Evolutionary conservation across 2,797 vertebrate species (phyloP).

Genomic region (Melanotaenia trifasciata): DNA sequence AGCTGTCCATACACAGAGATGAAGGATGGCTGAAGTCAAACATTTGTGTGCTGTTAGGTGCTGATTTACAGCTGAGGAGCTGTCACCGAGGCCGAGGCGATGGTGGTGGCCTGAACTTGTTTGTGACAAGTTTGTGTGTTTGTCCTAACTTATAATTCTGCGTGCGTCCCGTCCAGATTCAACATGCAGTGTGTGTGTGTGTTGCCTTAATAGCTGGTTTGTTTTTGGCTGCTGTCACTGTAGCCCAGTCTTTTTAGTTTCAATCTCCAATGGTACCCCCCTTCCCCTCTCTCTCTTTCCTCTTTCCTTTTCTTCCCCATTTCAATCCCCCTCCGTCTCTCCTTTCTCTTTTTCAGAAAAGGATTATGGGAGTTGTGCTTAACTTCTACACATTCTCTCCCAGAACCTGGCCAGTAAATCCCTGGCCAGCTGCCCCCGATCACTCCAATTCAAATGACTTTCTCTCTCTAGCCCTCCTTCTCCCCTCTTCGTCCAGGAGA

Average conservation of each 20-base stretch:
- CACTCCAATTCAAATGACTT: slow-evolving; percentile 67
- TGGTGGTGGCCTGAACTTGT: not conserved
- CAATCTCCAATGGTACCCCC: slow-evolving; percentile 29
- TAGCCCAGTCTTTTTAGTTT: slow-evolving; percentile 53
- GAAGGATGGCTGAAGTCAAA: not conserved
- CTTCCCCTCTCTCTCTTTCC: slow-evolving; percentile 4
- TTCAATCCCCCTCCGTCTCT: slow-evolving; percentile 16
- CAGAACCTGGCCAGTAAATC: slow-evolving; percentile 71
- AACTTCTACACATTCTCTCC: slow-evolving; percentile 77
- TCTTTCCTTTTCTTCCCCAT: slow-evolving; percentile 18
- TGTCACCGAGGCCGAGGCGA: not conserved
- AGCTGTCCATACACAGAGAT: slow-evolving; percentile 9
- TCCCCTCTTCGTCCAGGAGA: slow-evolving; percentile 62
- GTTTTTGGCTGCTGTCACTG: slow-evolving; percentile 72
- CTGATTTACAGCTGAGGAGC: slow-evolving; percentile 22
- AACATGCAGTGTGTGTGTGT: slow-evolving; percentile 36
- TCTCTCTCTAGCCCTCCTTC: slow-evolving; percentile 45
- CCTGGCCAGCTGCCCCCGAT: slow-evolving; percentile 76
- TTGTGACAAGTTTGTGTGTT: slow-evolving; percentile 21
- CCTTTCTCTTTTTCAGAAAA: slow-evolving; percentile 66
- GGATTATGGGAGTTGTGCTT: slow-evolving; percentile 78
- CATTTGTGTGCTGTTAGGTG: slow-evolving; percentile 8
- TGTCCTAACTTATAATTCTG: slow-evolving; percentile 64
- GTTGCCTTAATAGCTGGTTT: slow-evolving; percentile 55
- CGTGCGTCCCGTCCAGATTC: slow-evolving; percentile 44